Evolutionary conservation across 2,113 vertebrate genomes (phyloP), one percentile per base, ranked within the genome.

Genomic region (Nothobranchius kuhntae): DNA sequence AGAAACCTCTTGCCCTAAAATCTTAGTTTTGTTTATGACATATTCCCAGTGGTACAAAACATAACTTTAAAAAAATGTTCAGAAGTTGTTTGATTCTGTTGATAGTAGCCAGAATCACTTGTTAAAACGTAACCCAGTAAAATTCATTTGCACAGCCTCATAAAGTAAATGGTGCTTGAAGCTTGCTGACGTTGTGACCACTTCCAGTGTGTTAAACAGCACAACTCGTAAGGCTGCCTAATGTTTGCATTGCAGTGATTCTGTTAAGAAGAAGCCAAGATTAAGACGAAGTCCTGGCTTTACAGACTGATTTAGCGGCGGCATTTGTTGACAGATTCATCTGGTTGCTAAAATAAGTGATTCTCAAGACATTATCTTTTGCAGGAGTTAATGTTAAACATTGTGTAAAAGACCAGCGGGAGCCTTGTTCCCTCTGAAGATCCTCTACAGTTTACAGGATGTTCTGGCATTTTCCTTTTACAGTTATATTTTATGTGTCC

Each of bases 91-190:
- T 68, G 21, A 55, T 48, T 59, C 40, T 44, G 38, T 4, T 52
- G n/a, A 38, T 48, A 2, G 30, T 11, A 68, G n/a, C 1, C 48
- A 51, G n/a, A 51, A 21, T 51, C 48, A 51, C 47, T 8, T 50
- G 35, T 47, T 47, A 14, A 24, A 54, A 53, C 54, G 26, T 9
- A 13, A 26, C 51, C 42, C 48, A 52, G 36, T 58, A 57, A 47
- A 62, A 64, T 35, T 45, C n/a, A 38, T 61, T 47, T 66, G 52
- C 46, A n/a, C n/a, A 3, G 15, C 26, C 40, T 60, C 47, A 7
- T 64, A n/a, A 62, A 81, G 46, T 30, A 77, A 54, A 30, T 44
- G 53, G 44, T 26, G 13, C 54, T 71, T 44, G 44, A 64, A 48
- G 44, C 53, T 62, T 53, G 57, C 15, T 53, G 55, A 65, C 35